Base-by-base conservation (phyloP, 2,113 vertebrate genomes). In the Tachuris rubrigastra region DNA sequence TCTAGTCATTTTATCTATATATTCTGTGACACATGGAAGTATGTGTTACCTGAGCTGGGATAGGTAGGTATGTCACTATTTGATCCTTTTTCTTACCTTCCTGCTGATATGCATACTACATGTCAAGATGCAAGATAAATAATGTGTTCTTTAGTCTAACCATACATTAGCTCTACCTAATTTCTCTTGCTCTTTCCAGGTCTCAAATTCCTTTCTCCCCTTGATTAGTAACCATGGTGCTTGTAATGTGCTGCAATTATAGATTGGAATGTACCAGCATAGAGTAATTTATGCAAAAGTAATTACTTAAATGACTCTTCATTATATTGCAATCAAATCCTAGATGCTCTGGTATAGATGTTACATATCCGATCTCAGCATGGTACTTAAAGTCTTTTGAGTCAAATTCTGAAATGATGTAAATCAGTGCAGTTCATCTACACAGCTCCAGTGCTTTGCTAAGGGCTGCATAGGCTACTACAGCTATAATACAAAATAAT, bases 281-380 rank as follows among this genome's bases (percentile, higher is more conserved):
- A 91, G 93, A 88, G 94, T 97, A 97, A 97, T 97, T 96, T 97
- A 97, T 97, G 95, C 96, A 96, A 95, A 97, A 95, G 94, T 97
- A 97, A 97, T 97, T 96, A 95, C 90, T 97, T 97, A 97, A 97
- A 97, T 97, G 95, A 94, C 94, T 96, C 94, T 97, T 97, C 97
- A 95, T 97, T 97, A 96, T 92, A 91, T 93, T 95, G 97, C 96
- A 97, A 97, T 97, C 97, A 97, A 87, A 96, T 96, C 73, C 89
- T 91, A 94, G 96, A 95, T 97, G 78, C 89, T 68, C 65, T 90
- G 85, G 68, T 97, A 92, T 97, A 94, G 91, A 94, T 89, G 95
- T 91, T 95, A 83, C 87, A 90, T 86, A 97, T 74, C 92, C 30
- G 0, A 96, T 95, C 91, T 91, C 93, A 94, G 90, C 84, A 66